phyloP scores from a whole-genome alignment of 2,888 invertebrate genomes.

The Microplitis manilae region DNA sequence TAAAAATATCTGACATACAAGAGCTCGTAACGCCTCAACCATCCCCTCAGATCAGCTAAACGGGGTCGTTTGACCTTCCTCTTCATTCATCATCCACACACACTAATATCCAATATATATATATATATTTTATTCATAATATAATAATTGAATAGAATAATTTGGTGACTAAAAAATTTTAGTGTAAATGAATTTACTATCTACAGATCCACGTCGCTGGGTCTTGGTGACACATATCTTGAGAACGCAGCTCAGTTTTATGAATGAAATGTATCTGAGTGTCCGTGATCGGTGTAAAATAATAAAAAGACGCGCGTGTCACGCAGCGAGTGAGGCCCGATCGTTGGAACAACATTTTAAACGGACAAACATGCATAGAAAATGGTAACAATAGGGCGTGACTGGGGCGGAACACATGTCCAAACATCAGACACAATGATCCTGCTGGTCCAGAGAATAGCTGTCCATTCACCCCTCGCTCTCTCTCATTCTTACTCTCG shows the following conservation, averaged over 20 bases:
- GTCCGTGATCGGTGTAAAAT: not conserved
- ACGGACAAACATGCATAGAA: conserved; percentile 68
- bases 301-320: conserved; percentile 44
- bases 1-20: conserved; percentile 50
- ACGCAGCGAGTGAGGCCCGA: conserved; percentile 41
- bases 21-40: conserved; percentile 19
- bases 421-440: conserved; percentile 70
- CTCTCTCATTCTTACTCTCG: conserved; percentile 26
- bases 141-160: not conserved
- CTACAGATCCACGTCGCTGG: not conserved
- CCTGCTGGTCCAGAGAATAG: conserved; percentile 60
- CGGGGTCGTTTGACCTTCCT: conserved; percentile 16
- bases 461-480: conserved; percentile 51
- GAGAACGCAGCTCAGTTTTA: not conserved
- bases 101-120: conserved; percentile 4
- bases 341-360: conserved; percentile 68
- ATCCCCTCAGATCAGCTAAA: conserved; percentile 18
- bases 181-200: too few species aligned
- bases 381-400: conserved; percentile 70
- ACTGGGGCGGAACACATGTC: conserved; percentile 71
- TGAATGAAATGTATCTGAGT: not conserved
- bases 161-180: too few species aligned
- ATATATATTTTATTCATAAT: not conserved
- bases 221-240: too few species aligned
- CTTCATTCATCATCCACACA: not conserved